phyloP scores from a whole-genome alignment of 2,797 vertebrate species.

The Pelobates cultripes region DNA sequence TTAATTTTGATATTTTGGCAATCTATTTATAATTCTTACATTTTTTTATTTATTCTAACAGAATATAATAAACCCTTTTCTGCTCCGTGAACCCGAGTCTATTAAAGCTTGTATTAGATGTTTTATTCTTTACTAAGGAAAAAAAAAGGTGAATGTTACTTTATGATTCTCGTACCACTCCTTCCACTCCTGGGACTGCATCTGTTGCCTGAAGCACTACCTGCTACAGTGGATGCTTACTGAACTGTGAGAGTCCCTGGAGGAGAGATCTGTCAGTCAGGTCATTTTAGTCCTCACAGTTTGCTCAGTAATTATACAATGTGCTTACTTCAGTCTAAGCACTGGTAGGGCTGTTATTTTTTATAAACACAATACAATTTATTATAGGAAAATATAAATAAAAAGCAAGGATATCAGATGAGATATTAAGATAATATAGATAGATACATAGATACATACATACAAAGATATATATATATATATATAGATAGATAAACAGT shows the following conservation, averaged over 20 bases:
- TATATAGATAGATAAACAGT: too few relatives aligned
- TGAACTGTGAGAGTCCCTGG: conserved; percentile 7
- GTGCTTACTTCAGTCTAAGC: not conserved
- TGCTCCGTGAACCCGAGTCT: not conserved
- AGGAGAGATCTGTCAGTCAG: conserved; percentile 19
- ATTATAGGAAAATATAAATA: too few relatives aligned
- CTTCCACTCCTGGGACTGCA: not conserved
- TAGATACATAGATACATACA: too few relatives aligned
- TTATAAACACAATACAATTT: too few relatives aligned
- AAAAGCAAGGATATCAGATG: too few relatives aligned
- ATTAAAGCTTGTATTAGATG: not conserved
- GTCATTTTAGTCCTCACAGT: not conserved
- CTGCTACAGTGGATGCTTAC: conserved; percentile 1
- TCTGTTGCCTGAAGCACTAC: conserved; percentile 12
- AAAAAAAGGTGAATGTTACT: not conserved
- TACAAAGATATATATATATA: too few relatives aligned
- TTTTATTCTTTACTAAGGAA: not conserved
- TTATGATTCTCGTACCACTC: not conserved
- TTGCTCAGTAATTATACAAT: not conserved
- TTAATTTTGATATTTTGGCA: too few relatives aligned
- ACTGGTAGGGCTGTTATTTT: too few relatives aligned
- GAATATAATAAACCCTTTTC: not conserved
- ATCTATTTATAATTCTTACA: too few relatives aligned
- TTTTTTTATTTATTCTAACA: too few relatives aligned
- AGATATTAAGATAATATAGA: too few relatives aligned